Base-by-base conservation (phyloP, 1,140 invertebrate genomes). In the Eurosta solidaginis region DNA sequence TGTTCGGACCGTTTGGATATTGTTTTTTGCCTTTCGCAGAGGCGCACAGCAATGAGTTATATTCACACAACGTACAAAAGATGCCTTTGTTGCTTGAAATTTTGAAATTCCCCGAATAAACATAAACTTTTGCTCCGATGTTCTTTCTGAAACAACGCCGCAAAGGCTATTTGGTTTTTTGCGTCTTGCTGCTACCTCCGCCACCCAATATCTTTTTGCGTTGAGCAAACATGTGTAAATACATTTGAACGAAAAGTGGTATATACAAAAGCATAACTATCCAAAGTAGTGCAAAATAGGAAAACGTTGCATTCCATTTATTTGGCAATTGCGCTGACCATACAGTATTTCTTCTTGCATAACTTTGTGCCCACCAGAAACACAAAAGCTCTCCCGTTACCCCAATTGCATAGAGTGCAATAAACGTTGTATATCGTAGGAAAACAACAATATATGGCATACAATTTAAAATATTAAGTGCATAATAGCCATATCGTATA, bases 381-480 rank as follows among this genome's bases (percentile, higher is more conserved):
- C 95, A 95, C 17, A 98, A 84, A 1, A 99, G 89, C 90, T 99
- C 98, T 45, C 98, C 98, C 9, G 95, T 95, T 29, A 99, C 92
- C 68, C 98, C 98, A 81, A 98, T 89, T 10, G 98, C 97, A 89
- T 99, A 99, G 0, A 99, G 88, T 27, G 91, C 89, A 82, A 97
- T 93, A 88, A 99, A 99, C 68, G 96, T 93, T 5, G 97, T 97
- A 88, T 99, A 98, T 92, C 95, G 93, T 77, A 94, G 89, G 89
- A 92, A 96, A 20, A 91, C 84, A 1, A 99, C 84, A 29, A 93
- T 78, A 80, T 93, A 90, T 1, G 97, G 96, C 1, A 95, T 92
- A 78, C 86, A 82, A 63, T 92, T 92, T 63, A 97, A 79, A 3
- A 98, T 89, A 87, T 93, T 94, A 0, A 95, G 89, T 10, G 94